Evolutionary conservation across 2,113 vertebrate species (phyloP).

Genomic region (Cervus canadensis): DNA sequence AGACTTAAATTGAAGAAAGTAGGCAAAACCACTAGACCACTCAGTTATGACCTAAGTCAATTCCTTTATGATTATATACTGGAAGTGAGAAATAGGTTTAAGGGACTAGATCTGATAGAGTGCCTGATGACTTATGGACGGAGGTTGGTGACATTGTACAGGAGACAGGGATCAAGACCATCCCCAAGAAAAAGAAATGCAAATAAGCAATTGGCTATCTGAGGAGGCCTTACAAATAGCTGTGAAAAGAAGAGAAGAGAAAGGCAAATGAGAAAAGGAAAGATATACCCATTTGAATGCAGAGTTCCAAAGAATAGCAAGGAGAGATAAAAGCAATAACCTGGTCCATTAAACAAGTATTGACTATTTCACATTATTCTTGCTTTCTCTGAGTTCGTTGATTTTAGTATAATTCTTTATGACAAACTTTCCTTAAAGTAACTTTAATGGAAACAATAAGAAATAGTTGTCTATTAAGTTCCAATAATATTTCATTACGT

Average conservation of each 20-base stretch:
- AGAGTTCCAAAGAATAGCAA: not conserved
- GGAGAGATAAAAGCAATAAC: not conserved
- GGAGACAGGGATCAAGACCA: not conserved
- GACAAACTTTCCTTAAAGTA: not conserved
- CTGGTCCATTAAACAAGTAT: not conserved
- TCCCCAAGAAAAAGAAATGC: not conserved
- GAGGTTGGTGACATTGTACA: not conserved
- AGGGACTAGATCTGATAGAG: not conserved
- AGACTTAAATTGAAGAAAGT: not conserved
- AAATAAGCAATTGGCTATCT: not conserved
- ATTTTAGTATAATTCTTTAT: not conserved
- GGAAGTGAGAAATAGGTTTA: not conserved
- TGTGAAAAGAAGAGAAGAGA: not conserved
- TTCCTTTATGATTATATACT: not conserved
- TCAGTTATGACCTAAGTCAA: not conserved
- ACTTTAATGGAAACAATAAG: not conserved
- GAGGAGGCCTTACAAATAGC: not conserved
- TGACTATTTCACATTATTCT: not conserved
- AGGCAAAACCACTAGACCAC: not conserved
- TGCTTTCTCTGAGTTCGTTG: not conserved
- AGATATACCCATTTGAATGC: not conserved
- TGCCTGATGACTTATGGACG: not conserved
- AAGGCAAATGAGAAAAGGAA: not conserved
- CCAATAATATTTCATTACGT: not conserved
- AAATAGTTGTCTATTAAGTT: not conserved